Base-by-base conservation (phyloP, 2,113 vertebrate genomes). In the Toxotes jaculatrix region DNA sequence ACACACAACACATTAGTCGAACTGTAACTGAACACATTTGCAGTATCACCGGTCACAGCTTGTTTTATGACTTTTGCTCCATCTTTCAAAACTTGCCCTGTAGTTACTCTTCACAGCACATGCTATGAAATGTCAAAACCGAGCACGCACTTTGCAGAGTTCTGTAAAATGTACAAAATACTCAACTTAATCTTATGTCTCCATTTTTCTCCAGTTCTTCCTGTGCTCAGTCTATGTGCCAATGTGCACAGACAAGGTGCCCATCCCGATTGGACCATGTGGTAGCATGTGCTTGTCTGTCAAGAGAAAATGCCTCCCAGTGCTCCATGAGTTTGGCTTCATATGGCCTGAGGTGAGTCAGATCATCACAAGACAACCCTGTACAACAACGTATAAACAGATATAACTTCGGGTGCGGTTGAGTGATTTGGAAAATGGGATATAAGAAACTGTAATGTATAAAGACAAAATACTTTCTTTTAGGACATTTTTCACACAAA, bases 171-270 rank as follows among this genome's bases (percentile, higher is more conserved):
- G 14, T 77, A 66, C 11, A 82, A 45, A 4, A 4, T 32, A 0
- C 27, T 27, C 27, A 27, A 27, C 1, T 27, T 32, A 40, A 66
- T 66, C 10, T 11, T 43, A 32, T 56, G 7, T 72, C 11, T 79
- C 11, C 8, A 4, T 75, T 64, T 55, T 51, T 60, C 43, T 42
- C 0, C 82, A 99, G 98, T 99, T 99, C 92, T 99, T 99, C 94
- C 96, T 99, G 79, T 99, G 98, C 91, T 98, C 98, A 0, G 98
- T 99, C 62, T 99, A 98, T 42, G 98, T 99, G 73, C 98, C 98
- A 0, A 99, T 99, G 98, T 99, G 98, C 95, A 99, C 98, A 0
- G 98, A 99, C 95, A 99, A 99, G 95, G 98, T 99, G 75, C 97
- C 98, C 85, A 97, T 98, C 94, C 97, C 98, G 23, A 99, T 99